phyloP scores from a whole-genome alignment of 2,888 invertebrate genomes.

The Ochropacha duplaris region DNA sequence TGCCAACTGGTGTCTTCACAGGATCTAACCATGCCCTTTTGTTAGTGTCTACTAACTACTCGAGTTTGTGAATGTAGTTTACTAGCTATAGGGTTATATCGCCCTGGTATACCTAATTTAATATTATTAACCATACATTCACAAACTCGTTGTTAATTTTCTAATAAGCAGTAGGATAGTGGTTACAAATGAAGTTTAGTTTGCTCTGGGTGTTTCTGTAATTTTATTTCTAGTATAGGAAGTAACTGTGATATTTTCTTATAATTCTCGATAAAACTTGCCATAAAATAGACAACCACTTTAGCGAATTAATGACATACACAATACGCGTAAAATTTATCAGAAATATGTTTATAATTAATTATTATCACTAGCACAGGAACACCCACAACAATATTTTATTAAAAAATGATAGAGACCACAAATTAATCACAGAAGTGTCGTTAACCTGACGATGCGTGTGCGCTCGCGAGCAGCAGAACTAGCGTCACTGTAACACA shows the following conservation, averaged over 20 bases:
- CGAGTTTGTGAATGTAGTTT: constrained; percentile 36
- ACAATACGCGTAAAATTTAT: not conserved
- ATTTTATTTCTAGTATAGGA: not conserved
- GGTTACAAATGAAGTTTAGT: constrained; percentile 46
- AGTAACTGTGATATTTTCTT: too few species aligned
- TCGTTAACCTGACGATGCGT: constrained; percentile 55
- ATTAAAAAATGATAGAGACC: constrained; percentile 31
- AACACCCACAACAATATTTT: constrained; percentile 35
- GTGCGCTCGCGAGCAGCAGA: constrained; percentile 44
- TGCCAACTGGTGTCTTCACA: constrained; percentile 81
- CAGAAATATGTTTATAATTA: not conserved
- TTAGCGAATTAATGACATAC: not conserved
- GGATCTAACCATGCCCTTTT: constrained; percentile 80
- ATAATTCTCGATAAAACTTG: too few species aligned
- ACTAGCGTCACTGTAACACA: constrained; percentile 41
- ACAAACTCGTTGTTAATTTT: constrained; percentile 53
- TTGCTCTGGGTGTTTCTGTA: constrained; percentile 34
- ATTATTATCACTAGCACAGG: constrained; percentile 20
- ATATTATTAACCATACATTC: constrained; percentile 41
- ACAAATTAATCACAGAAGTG: constrained; percentile 29
- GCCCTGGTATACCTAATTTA: constrained; percentile 19
- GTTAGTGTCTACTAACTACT: constrained; percentile 47
- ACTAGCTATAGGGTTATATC: not conserved
- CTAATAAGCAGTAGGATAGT: constrained; percentile 38
- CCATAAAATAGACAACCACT: not conserved